A percentile compares a stretch with the other conserved stretches of the same genome.
Conservation (phyloP, 1,140 invertebrate genomes). For the Drosophila dunni region DNA sequence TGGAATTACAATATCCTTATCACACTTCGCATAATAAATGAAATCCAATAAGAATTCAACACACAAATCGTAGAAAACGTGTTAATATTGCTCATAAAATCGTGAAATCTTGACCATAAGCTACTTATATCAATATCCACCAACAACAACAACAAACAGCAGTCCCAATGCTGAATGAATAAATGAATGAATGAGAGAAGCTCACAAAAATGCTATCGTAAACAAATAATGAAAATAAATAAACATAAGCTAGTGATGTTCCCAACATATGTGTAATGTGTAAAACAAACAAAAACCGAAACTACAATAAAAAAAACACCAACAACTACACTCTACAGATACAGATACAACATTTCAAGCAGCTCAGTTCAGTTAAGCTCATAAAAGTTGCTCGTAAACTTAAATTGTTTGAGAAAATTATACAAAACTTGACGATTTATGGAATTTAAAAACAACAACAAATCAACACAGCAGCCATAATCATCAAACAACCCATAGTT, state of each 20-base stretch:
- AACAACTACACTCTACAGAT: conserved; percentile 25
- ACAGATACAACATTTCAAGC: conserved; percentile 24
- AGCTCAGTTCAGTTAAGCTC: conserved; percentile 46
- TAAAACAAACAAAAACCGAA: conserved; percentile 60
- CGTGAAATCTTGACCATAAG: conserved; percentile 61
- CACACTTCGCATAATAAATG: conserved; percentile 7
- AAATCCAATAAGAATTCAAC: conserved; percentile 43
- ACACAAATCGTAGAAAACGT: conserved; percentile 34
- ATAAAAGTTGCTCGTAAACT: conserved; percentile 64
- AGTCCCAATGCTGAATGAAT: conserved; percentile 32
- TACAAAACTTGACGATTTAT: conserved; percentile 55
- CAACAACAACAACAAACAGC: conserved; percentile 29
- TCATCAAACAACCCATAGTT: conserved; percentile 7
- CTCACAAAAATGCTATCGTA: conserved; percentile 34
- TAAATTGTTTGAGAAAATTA: conserved; percentile 44
- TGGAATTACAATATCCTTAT: conserved; percentile 1
- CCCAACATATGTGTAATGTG: conserved; percentile 64
- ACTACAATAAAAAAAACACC: conserved; percentile 19
- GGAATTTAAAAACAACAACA: conserved; percentile 54
- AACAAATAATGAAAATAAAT: conserved; percentile 58
- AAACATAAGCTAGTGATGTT: conserved; percentile 76
- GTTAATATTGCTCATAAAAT: conserved; percentile 44
- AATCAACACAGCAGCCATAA: conserved; percentile 44
- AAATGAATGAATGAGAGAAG: conserved; percentile 44
- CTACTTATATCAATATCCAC: conserved; percentile 65